These are phyloP conservation scores for Ceratoteleas bidentatus DNA, from an alignment of 1,140 invertebrate species.

Conservation along the genomic window DNA sequence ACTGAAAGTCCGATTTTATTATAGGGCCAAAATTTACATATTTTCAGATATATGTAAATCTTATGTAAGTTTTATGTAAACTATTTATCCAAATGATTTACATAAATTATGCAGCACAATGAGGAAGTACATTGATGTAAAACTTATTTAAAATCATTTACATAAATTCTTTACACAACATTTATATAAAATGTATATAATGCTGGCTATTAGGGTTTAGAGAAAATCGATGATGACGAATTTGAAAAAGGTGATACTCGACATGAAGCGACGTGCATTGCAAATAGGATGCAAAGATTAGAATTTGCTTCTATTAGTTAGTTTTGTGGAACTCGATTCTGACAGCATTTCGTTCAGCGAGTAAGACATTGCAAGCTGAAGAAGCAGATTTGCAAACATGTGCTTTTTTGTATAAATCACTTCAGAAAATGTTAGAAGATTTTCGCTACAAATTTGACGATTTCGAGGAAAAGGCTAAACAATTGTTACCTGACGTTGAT, in stretches of 20 bases:
- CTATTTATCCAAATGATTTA: no score
- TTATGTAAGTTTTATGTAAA: no score
- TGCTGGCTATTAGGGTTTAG: no score
- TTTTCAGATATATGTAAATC: no score
- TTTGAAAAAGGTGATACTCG: background rate
- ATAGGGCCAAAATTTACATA: no score
- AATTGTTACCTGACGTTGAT: conserved; percentile 6
- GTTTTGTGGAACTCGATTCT: background rate
- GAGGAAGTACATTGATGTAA: no score
- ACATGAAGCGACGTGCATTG: background rate
- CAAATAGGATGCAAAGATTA: background rate
- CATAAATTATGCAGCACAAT: no score
- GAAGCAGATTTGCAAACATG: background rate
- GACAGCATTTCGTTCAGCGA: background rate
- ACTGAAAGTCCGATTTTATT: no score
- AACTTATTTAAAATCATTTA: no score
- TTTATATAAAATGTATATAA: no score
- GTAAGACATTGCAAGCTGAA: background rate
- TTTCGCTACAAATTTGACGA: background rate
- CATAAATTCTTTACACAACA: no score
- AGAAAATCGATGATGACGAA: background rate
- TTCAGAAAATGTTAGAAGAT: background rate
- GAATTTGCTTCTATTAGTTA: conserved; percentile 1
- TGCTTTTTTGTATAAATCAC: background rate
- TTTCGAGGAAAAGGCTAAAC: conserved; percentile 1